Base-by-base conservation (phyloP, 2,797 vertebrate genomes). In the Pampus argenteus region DNA sequence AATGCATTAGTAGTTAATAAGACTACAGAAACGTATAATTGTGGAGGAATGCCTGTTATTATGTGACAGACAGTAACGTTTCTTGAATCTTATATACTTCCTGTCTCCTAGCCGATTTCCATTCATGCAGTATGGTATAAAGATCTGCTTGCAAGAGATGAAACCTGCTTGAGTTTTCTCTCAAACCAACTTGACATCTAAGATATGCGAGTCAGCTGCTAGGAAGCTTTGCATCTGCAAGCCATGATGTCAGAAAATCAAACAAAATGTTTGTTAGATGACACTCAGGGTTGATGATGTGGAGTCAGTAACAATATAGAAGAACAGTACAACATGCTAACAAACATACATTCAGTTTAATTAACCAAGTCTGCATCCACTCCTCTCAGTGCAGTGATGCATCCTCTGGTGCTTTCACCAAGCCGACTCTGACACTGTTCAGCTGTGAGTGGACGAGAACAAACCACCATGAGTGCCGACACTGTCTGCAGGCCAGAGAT, bases 401-500 rank as follows among this genome's bases (percentile, higher is more conserved):
- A 0, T 42, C n/a, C 34, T 66, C 38, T 51, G 66, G 23, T 57
- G 14, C 36, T 36, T 55, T 69, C 17, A 74, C 66, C 55, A 34
- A 31, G n/a, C 42, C 18, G 8, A 18, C 64, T 54, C 31, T 26
- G 66, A 40, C 49, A 48, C 18, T n/a, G 2, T 55, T 62, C 61
- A 63, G 26, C 71, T 59, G 60, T 79, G 81, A 84, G 60, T 51
- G 62, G 78, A 50, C 38, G 23, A 49, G 22, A 29, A 61, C 26
- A 1, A 20, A 31, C 51, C 55, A 64, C 69, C 77, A 94, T 95
- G 93, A 94, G 86, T 6, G 44, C 72, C 1, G 79, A 89, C 56
- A 15, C 61, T 0, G 49, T 3, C 63, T 74, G 61, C 82, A 78
- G 81, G 51, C 1, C 79, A 2, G 94, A 95, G 74, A 52, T 17